Percentiles rank a stretch among this genome's conserved stretches.
These are phyloP conservation scores for Diarsia rubi DNA, from an alignment of 2,888 invertebrate genomes.

Conservation along the genomic window DNA sequence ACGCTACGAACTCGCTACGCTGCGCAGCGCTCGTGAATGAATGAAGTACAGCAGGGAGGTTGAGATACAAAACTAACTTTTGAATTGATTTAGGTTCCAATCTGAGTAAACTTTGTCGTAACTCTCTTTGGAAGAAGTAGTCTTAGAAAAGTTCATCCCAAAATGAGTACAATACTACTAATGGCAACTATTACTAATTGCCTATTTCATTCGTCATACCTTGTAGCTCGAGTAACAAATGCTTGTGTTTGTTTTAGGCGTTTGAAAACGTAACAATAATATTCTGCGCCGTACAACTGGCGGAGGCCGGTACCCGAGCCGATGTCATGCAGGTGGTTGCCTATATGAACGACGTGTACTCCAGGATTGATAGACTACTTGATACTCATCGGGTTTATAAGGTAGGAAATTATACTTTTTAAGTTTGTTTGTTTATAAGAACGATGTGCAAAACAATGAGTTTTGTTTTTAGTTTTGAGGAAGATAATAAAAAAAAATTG, in stretches of 20 bases:
- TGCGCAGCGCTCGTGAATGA: not conserved
- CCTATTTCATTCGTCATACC: not conserved
- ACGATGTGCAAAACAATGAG: too few species aligned
- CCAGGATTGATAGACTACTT: constrained; percentile 95
- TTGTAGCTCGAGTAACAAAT: not conserved
- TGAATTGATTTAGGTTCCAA: not conserved
- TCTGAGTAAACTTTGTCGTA: not conserved
- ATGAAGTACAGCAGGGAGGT: not conserved
- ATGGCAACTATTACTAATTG: not conserved
- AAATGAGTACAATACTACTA: not conserved
- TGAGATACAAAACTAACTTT: not conserved
- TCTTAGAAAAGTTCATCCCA: not conserved
- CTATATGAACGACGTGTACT: constrained; percentile 96
- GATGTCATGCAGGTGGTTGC: constrained; percentile 94
- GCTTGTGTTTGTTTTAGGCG: constrained; percentile 86
- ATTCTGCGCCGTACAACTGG: constrained; percentile 93
- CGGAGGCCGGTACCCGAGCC: constrained; percentile 83
- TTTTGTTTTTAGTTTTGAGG: too few species aligned
- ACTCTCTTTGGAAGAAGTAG: not conserved
- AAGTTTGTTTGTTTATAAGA: not conserved
- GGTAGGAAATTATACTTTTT: constrained; percentile 83
- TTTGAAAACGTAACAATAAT: constrained; percentile 95
- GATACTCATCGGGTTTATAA: constrained; percentile 97
- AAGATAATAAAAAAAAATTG: too few species aligned
- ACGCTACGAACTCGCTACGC: not conserved